Base-by-base conservation (phyloP, 2,797 vertebrate genomes). In the Pseudochaenichthys georgianus region DNA sequence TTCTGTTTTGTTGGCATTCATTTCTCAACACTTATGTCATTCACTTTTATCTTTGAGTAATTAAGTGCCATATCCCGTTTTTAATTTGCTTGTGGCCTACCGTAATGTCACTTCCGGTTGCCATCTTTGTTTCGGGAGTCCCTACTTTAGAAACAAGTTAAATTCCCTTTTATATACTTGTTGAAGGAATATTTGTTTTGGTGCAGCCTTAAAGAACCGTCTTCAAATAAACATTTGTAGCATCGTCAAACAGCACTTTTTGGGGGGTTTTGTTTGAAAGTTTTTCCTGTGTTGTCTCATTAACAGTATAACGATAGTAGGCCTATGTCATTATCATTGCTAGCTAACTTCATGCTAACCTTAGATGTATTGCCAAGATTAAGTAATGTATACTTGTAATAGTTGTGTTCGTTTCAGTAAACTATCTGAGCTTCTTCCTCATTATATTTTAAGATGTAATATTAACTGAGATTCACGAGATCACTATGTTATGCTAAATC, bases 101-200 rank as follows among this genome's bases (percentile, higher is more conserved):
- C 9, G 4, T 5, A 16, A 48, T 3, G 16, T n/a, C 2, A 63
- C 17, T 67, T 75, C 51, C 42, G n/a, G 47, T 41, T 16, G n/a
- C 46, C 71, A 67, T 82, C 38, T 47, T 73, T 45, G 15, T n/a
- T 73, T 47, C 2, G 2, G n/a, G 9, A 1, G 13, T 28, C 3
- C 2, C 15, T 17, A 21, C 13, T 45, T 54, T 1, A 13, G 21
- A 34, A 62, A 31, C 21, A 7, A 16, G 4, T 45, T 45, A 8
- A 2, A 38, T 38, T 9, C 34, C 6, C 12, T 2, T 17, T 13
- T 19, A 9, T 15, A 16, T 2, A 59, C 11, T 46, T 50, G 21
- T 28, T 0, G 0, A 9, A 4, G n/a, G 19, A 6, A 23, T 23
- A 52, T 73, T 17, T 15, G 10, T 45, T 42, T 19, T 10, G 12